Evolutionary conservation across 2,797 vertebrate species (phyloP), one percentile per base, ranked within the genome.

Genomic region (Spinus pinus): DNA sequence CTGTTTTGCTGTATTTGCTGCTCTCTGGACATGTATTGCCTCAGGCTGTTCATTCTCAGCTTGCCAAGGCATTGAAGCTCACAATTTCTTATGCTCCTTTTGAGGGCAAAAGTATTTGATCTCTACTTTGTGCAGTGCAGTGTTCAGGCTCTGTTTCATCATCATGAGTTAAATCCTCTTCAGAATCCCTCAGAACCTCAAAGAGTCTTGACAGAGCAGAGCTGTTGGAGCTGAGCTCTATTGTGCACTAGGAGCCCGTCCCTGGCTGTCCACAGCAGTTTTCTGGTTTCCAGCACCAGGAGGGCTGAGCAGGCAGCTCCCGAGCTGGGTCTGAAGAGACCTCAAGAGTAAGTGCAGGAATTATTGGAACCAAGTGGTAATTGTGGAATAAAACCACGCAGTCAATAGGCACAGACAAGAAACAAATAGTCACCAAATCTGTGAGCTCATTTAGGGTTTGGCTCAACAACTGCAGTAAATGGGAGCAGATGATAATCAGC

Each of bases 1-100:
- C 79, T 78, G 81, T 47, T 91, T 67, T 69, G 72, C 70, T 69
- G 61, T 81, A 25, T 67, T 50, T 65, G 86, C 89, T 81, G 58
- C 80, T 93, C 91, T 83, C 75, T 81, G 95, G 94, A 89, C 79
- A 23, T 92, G 91, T 91, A 49, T 72, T 62, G 94, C 96, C 96
- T 93, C 69, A 28, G 95, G 94, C 94, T 93, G 66, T 58, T 94
- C 88, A 54, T 92, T 93, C 89, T 65, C 78, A 50, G 78, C 86
- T 93, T 33, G 21, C 88, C 37, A 27, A 86, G 67, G 53, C 81
- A 50, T 19, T 88, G 91, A 90, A 92, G 49, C 81, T 93, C 90
- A 58, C 86, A 30, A 39, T 88, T 95, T 91, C 75, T 91, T 50
- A 54, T 49, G 82, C 70, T 86, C 56, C 82, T 93, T 95, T 81